Conservation (phyloP, 1,140 invertebrate genomes). For the Lepidurus couesii region DNA sequence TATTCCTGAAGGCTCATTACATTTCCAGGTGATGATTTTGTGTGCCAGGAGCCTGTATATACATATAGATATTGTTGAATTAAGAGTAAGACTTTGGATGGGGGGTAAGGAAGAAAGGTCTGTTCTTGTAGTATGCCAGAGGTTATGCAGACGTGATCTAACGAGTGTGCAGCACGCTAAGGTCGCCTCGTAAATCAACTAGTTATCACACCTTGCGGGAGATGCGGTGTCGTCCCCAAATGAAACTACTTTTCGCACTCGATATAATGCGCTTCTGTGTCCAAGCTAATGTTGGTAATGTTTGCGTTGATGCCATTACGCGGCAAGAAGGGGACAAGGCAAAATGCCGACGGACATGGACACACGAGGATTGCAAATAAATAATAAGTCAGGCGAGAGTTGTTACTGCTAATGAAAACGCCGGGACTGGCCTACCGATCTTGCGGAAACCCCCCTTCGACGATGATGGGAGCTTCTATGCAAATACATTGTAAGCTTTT, state of each 20-base stretch:
- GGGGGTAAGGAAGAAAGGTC: background rate
- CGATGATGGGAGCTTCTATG: too few species aligned
- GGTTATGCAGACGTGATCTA: slow-evolving; percentile 9
- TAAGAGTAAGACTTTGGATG: background rate
- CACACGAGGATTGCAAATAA: too few species aligned
- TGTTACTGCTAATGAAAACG: background rate
- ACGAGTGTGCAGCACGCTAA: slow-evolving; percentile 4
- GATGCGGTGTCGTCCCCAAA: slow-evolving; percentile 13
- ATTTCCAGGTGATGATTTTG: too few species aligned
- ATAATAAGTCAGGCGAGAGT: background rate
- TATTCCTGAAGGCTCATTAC: too few species aligned
- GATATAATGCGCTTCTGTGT: background rate
- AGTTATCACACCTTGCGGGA: slow-evolving; percentile 17
- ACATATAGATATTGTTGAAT: too few species aligned
- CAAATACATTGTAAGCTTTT: too few species aligned
- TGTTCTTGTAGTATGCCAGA: background rate
- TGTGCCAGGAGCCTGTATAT: too few species aligned
- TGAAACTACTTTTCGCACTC: background rate
- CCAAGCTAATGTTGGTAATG: background rate
- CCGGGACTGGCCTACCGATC: too few species aligned
- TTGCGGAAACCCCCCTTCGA: too few species aligned
- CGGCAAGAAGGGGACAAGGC: background rate
- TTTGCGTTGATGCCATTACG: background rate
- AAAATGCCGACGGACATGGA: too few species aligned
- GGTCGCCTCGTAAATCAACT: slow-evolving; percentile 6